Evolutionary conservation across 37 sponge, comb jelly and placozoan genomes (phyloP).

Genomic region (Theonella swinhoei): DNA sequence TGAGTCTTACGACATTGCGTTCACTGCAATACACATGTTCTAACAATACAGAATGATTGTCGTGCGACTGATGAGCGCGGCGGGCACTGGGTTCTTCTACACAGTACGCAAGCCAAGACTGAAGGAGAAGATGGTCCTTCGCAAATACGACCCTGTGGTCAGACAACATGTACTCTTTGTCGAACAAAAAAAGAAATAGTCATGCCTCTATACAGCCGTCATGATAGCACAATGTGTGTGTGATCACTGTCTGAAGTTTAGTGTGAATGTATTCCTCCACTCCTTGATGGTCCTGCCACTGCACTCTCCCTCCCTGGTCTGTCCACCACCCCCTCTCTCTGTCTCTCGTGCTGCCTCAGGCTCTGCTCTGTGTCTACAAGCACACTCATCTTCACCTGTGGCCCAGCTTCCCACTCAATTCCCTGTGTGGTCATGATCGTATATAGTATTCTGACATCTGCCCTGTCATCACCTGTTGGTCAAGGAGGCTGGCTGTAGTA

Average conservation of each 20-base stretch:
- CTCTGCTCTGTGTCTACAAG: constrained; percentile 60
- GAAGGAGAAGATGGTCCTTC: constrained; percentile 69
- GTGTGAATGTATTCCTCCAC: too few relatives aligned
- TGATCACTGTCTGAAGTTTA: too few relatives aligned
- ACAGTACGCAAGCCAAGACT: constrained; percentile 67
- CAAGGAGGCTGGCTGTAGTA: constrained; percentile 46
- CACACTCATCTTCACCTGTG: constrained; percentile 25
- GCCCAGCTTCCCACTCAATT: constrained; percentile 51
- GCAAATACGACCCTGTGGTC: constrained; percentile 91
- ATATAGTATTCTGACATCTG: background rate
- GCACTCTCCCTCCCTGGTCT: background rate
- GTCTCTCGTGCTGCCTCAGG: constrained; percentile 38
- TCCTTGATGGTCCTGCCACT: background rate
- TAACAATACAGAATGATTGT: constrained; percentile 79
- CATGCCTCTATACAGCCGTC: too few relatives aligned
- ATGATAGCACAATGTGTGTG: too few relatives aligned
- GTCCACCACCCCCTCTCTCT: too few relatives aligned
- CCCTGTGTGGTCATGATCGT: background rate
- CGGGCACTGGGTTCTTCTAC: constrained; percentile 91
- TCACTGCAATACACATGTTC: background rate
- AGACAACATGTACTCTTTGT: constrained; percentile 87
- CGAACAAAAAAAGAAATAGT: constrained; percentile 63
- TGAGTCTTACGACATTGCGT: background rate
- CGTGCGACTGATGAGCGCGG: constrained; percentile 80
- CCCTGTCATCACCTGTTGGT: constrained; percentile 20